Conservation (phyloP, 1,140 invertebrate species). For the Lutraria rhynchaena region DNA sequence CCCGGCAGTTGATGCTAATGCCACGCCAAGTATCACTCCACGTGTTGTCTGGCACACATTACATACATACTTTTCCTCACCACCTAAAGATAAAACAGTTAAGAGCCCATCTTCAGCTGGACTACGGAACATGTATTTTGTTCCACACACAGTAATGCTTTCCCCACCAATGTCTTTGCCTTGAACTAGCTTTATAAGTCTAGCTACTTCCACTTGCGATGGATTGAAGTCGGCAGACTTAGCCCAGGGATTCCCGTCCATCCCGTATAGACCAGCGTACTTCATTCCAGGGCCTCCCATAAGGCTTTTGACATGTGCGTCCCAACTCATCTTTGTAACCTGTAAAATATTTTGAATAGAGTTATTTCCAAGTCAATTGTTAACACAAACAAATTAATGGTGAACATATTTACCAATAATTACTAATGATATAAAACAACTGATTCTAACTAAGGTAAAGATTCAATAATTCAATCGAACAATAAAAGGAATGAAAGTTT, state of each 20-base stretch:
- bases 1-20: slow-evolving; percentile 21
- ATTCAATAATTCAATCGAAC: too few species aligned
- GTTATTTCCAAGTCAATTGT: too few species aligned
- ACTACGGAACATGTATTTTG: slow-evolving; percentile 50
- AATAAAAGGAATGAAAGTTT: too few species aligned
- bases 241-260: slow-evolving; percentile 45
- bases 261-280: slow-evolving; percentile 34
- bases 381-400: too few species aligned
- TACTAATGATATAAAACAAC: too few species aligned
- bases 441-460: too few species aligned
- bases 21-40: slow-evolving; percentile 30
- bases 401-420: too few species aligned
- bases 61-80: slow-evolving; percentile 46
- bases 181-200: slow-evolving; percentile 37
- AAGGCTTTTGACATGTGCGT: slow-evolving; percentile 34
- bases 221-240: slow-evolving; percentile 34
- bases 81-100: slow-evolving; percentile 38
- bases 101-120: slow-evolving; percentile 48
- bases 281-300: slow-evolving; percentile 47
- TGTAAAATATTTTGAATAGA: too few species aligned
- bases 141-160: slow-evolving; percentile 42
- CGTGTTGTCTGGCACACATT: slow-evolving; percentile 27
- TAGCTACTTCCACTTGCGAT: slow-evolving; percentile 9
- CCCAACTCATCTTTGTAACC: slow-evolving; percentile 33
- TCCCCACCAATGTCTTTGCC: slow-evolving; percentile 36